Evolutionary conservation across 2,888 invertebrate species (phyloP).

Genomic region (Schrankia costaestrigalis): DNA sequence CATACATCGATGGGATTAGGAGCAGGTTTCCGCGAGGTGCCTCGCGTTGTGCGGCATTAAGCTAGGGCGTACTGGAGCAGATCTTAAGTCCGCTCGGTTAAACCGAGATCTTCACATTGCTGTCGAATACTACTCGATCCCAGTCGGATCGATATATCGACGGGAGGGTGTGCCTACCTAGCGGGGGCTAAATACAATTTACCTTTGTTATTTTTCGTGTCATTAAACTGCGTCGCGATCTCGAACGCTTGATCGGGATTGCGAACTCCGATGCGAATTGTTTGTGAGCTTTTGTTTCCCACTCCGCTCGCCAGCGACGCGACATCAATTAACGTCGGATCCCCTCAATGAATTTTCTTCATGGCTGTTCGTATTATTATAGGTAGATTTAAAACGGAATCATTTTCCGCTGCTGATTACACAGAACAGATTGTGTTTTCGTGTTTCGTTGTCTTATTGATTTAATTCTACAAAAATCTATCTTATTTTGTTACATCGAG

Average conservation of each 20-base stretch:
- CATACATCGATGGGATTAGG: constrained; percentile 65
- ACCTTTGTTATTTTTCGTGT: constrained; percentile 82
- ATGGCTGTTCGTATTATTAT: constrained; percentile 59
- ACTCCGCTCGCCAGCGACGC: constrained; percentile 70
- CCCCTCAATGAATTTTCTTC: constrained; percentile 72
- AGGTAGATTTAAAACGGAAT: constrained; percentile 61
- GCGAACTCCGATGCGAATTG: constrained; percentile 79
- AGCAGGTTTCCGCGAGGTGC: constrained; percentile 48
- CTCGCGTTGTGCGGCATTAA: constrained; percentile 47
- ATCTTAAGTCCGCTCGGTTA: constrained; percentile 66
- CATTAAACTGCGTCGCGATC: constrained; percentile 80
- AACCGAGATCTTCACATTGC: constrained; percentile 58
- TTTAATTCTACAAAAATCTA: constrained; percentile 32
- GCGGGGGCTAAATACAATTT: constrained; percentile 78
- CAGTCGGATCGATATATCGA: constrained; percentile 63
- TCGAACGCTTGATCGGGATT: constrained; percentile 76
- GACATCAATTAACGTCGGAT: constrained; percentile 78
- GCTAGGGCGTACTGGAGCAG: constrained; percentile 51
- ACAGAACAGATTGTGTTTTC: constrained; percentile 37
- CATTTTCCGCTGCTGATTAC: constrained; percentile 48
- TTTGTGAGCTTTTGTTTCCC: constrained; percentile 79
- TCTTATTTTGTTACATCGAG: constrained; percentile 29
- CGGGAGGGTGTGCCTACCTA: constrained; percentile 65
- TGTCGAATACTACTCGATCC: constrained; percentile 58
- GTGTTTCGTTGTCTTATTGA: constrained; percentile 29